These are phyloP conservation scores for Coturnix japonica DNA, from an alignment of 2,113 vertebrate species.

Conservation along the genomic window DNA sequence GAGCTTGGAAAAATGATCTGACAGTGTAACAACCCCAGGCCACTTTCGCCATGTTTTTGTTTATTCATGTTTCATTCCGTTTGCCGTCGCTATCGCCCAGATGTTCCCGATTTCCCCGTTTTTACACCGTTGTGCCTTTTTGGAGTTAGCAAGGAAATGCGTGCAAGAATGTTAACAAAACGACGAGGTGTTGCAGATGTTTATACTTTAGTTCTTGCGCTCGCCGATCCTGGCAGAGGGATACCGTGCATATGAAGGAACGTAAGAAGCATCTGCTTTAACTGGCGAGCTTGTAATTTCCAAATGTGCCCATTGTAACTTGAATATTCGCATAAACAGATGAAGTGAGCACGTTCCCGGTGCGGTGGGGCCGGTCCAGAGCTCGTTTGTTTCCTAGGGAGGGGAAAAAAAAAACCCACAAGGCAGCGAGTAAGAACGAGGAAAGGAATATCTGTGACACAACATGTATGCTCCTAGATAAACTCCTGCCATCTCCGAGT, in stretches of 20 bases:
- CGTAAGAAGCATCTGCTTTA: constrained; percentile 63
- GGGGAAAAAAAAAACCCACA: too few relatives aligned
- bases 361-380: neutral
- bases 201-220: constrained; percentile 68
- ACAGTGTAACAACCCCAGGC: constrained; percentile 77
- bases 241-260: constrained; percentile 49
- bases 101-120: constrained; percentile 42
- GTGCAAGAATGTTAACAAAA: constrained; percentile 73
- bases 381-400: constrained; percentile 34
- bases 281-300: constrained; percentile 34
- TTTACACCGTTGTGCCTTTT: constrained; percentile 16
- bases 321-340: constrained; percentile 49
- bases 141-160: constrained; percentile 53
- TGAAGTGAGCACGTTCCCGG: constrained; percentile 27
- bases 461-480: constrained; percentile 66
- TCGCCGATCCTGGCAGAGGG: constrained; percentile 42
- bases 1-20: constrained; percentile 73
- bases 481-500: constrained; percentile 73
- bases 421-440: constrained; percentile 17
- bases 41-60: constrained; percentile 83
- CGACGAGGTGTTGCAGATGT: constrained; percentile 72
- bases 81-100: constrained; percentile 44
- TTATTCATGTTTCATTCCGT: constrained; percentile 75
- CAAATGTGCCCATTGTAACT: constrained; percentile 61
- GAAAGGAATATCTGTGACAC: constrained; percentile 63